A percentile compares a stretch with the other conserved stretches of the same genome.
Conservation (phyloP, 2,113 vertebrate genomes). For the Gnathochromis pfefferi region DNA sequence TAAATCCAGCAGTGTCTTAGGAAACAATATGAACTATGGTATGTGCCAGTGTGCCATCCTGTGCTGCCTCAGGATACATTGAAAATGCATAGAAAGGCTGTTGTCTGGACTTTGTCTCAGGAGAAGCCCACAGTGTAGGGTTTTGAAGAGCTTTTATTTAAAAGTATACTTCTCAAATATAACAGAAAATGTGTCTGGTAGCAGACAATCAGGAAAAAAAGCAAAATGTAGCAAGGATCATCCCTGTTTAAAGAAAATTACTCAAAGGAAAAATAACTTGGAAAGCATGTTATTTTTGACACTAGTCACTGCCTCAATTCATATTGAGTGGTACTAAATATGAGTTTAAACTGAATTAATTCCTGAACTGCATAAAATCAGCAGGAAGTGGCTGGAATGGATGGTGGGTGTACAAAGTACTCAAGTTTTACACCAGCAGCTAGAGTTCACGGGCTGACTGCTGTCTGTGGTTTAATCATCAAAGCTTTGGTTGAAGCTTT, state of each 20-base stretch:
- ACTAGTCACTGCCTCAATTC: neutral
- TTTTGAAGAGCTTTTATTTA: neutral
- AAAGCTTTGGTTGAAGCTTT: neutral
- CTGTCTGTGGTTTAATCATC: neutral
- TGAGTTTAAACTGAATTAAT: neutral
- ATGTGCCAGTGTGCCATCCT: neutral
- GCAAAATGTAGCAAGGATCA: neutral
- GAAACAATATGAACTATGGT: neutral
- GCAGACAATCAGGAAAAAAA: rapidly evolving
- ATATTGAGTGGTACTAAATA: neutral
- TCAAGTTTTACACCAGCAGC: neutral
- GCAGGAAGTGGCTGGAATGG: neutral
- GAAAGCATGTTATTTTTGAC: neutral
- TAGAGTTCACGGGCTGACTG: neutral
- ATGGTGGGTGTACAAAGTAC: neutral
- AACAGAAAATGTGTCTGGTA: neutral
- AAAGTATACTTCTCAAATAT: neutral
- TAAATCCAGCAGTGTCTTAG: neutral
- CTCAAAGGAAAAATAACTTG: neutral
- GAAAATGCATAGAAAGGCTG: neutral
- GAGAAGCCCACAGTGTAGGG: neutral
- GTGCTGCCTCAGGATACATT: neutral
- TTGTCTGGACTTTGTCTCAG: neutral
- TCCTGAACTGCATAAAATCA: neutral
- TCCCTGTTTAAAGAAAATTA: neutral